These are phyloP conservation scores for Agrochola macilenta DNA, from an alignment of 2,888 invertebrate species.

Conservation along the genomic window DNA sequence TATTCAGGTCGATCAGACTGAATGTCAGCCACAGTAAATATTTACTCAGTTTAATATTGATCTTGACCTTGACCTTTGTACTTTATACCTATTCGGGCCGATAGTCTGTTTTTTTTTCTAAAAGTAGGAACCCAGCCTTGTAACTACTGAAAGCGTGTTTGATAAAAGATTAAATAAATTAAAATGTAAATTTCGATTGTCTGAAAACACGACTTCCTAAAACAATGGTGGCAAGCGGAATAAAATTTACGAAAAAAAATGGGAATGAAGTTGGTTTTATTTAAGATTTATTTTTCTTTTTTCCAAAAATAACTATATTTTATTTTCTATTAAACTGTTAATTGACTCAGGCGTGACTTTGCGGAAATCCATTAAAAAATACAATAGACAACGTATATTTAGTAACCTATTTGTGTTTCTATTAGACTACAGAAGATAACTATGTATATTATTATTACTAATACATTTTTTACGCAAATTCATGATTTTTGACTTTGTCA, in stretches of 20 bases:
- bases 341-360: no score
- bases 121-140: background rate
- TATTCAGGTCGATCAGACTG: constrained; percentile 11
- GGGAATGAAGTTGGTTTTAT: no score
- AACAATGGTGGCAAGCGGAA: background rate
- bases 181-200: background rate
- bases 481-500: no score
- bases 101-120: background rate
- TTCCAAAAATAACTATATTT: no score
- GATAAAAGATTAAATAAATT: background rate
- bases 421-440: no score
- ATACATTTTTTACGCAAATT: no score
- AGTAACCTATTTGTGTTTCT: no score
- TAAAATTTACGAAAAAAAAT: background rate
- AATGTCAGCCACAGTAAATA: constrained; percentile 19
- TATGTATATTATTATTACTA: no score
- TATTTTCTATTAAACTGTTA: no score
- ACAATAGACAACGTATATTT: no score
- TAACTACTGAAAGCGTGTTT: background rate
- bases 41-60: constrained; percentile 6
- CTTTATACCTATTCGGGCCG: background rate
- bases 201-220: background rate
- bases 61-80: background rate
- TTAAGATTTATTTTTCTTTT: no score
- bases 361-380: no score